Conservation (phyloP, 23 tunicate species). For the Clavelina lepadiformis region DNA sequence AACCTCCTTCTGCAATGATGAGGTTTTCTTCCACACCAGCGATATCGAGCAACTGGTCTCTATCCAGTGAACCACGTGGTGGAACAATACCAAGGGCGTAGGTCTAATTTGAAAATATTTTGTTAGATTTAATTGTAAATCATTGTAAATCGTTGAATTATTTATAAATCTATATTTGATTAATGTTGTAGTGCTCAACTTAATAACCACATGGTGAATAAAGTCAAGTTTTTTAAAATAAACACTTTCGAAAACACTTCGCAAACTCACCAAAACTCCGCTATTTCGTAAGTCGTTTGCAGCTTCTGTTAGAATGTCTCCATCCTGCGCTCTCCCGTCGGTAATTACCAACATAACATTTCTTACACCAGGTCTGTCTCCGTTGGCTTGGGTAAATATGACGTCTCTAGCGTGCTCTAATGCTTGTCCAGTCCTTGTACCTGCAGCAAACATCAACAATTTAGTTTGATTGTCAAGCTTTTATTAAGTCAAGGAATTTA, state of each 20-base stretch:
- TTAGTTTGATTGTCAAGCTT: too few relatives aligned
- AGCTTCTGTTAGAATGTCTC: not conserved
- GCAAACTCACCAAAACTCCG: conserved; percentile 8
- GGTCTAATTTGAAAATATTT: too few relatives aligned
- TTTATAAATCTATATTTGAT: too few relatives aligned
- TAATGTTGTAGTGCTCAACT: too few relatives aligned
- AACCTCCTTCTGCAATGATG: conserved; percentile 40
- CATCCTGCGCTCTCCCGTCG: conserved; percentile 37
- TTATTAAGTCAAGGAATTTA: too few relatives aligned
- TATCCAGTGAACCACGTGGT: conserved; percentile 37
- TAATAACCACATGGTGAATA: too few relatives aligned
- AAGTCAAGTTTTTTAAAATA: too few relatives aligned
- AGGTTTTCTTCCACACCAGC: conserved; percentile 45
- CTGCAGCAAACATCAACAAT: too few relatives aligned
- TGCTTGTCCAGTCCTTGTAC: conserved; percentile 34
- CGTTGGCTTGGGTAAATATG: conserved; percentile 9
- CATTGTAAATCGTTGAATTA: too few relatives aligned
- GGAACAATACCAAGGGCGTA: conserved; percentile 57
- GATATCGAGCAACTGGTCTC: conserved; percentile 34
- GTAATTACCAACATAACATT: conserved; percentile 24
- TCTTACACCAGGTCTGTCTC: conserved; percentile 13
- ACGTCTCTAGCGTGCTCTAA: conserved; percentile 15
- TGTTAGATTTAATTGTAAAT: too few relatives aligned
- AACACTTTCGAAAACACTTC: too few relatives aligned
- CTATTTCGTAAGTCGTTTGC: not conserved